Evolutionary conservation across 1,140 invertebrate genomes (phyloP).

Genomic region (Cylas formicarius): DNA sequence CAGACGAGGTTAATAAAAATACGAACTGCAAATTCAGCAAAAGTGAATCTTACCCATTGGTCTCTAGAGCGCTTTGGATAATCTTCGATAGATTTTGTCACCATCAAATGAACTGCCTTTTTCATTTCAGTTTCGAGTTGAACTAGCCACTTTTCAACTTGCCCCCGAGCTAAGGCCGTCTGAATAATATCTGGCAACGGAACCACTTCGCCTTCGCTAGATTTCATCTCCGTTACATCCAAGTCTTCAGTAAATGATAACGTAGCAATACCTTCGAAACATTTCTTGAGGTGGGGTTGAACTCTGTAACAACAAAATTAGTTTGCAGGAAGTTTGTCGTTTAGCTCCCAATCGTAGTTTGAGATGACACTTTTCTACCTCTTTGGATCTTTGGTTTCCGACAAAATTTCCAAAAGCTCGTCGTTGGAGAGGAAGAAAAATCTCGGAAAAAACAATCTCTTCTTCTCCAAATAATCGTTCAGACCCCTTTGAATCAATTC

Average conservation of each 20-base stretch:
- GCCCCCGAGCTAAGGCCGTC: constrained; percentile 81
- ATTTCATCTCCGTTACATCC: constrained; percentile 85
- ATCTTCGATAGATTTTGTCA: constrained; percentile 54
- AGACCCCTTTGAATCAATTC: constrained; percentile 88
- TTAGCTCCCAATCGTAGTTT: constrained; percentile 11
- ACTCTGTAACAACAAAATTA: constrained; percentile 51
- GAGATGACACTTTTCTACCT: constrained; percentile 49
- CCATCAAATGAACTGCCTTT: constrained; percentile 70
- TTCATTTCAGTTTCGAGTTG: constrained; percentile 90
- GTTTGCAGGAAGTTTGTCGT: neutral
- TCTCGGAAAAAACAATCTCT: constrained; percentile 85
- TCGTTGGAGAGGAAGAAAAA: constrained; percentile 98
- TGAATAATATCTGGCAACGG: constrained; percentile 71
- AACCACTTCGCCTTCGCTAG: constrained; percentile 81
- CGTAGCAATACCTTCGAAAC: constrained; percentile 87
- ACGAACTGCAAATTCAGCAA: neutral
- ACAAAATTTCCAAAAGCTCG: constrained; percentile 91
- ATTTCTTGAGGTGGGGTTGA: constrained; percentile 97
- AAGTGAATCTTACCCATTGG: constrained; percentile 70
- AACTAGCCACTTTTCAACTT: constrained; percentile 95
- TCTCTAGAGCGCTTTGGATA: constrained; percentile 60
- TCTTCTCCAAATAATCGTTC: constrained; percentile 93
- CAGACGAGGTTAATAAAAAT: too few relatives aligned
- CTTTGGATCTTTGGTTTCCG: constrained; percentile 94
- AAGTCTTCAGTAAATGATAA: constrained; percentile 79